Evolutionary conservation across 2,113 vertebrate genomes (phyloP), one percentile per base, ranked within the genome.

Genomic region (Passer domesticus): DNA sequence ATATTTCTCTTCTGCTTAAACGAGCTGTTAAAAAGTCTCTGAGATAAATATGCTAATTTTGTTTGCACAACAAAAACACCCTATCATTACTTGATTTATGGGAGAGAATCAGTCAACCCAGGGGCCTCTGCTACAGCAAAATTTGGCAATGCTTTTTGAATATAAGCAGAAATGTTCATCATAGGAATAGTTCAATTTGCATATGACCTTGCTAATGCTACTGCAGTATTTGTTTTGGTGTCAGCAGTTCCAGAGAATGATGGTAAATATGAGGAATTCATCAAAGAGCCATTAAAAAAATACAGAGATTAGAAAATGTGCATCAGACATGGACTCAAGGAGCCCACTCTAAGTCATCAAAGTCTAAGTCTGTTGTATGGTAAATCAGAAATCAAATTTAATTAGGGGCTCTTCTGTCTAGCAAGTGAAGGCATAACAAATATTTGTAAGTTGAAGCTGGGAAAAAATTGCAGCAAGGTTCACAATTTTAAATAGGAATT

Each of bases 121-220:
- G 47, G 13, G 19, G 23, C 68, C 81, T 41, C 28, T 41, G 43
- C 59, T 74, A 13, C 30, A 70, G 68, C 41, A 69, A 70, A 73
- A 69, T n/a, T 41, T 66, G 39, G 59, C 73, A 80, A 19, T 0
- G 1, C 9, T 73, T 4, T 82, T 87, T 68, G 53, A 86, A 60
- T 58, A 28, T 15, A 89, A 92, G 76, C 72, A 79, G n/a, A 83
- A 92, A 11, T 33, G 64, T 77, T 89, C 41, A 77, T 92, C 77
- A 78, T 5, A 78, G 81, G 25, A 89, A 81, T 58, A 50, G 59
- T 66, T 72, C 11, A 11, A 74, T 95, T 94, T 95, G 76, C 94
- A 90, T 95, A 74, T 59, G 73, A 87, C 73, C 84, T 95, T 91
- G 83, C 35, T 76, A 8, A 60, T 92, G 83, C 53, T 92, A 47